Conservation (phyloP, 1,140 invertebrate genomes). For the Pseudomyrmex pallidus region DNA sequence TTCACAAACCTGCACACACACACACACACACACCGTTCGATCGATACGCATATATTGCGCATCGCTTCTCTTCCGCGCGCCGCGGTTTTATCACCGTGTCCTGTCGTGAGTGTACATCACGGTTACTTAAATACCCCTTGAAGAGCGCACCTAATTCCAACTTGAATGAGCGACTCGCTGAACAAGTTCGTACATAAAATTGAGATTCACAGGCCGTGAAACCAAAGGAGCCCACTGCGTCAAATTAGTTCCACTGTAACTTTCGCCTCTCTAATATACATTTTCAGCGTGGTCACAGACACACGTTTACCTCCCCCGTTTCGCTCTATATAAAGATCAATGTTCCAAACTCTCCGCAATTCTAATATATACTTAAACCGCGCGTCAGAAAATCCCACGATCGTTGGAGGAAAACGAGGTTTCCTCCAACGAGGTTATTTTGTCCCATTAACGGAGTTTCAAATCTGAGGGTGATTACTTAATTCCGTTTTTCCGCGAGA, state of each 20-base stretch:
- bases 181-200: conserved; percentile 66
- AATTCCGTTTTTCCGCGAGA: conserved; percentile 5
- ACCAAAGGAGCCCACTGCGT: conserved; percentile 58
- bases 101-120: conserved; percentile 28
- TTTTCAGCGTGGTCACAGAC: conserved; percentile 29
- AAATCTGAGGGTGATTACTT: conserved; percentile 1
- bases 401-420: not conserved
- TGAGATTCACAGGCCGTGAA: conserved; percentile 62
- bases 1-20: too few relatives aligned
- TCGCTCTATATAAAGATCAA: conserved; percentile 13
- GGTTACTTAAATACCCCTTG: conserved; percentile 46
- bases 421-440: not conserved
- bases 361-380: conserved; percentile 3
- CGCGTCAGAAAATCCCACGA: not conserved
- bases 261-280: conserved; percentile 41
- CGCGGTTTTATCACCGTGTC: not conserved
- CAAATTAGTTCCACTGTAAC: conserved; percentile 53
- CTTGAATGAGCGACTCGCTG: conserved; percentile 51
- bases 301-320: not conserved
- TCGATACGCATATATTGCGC: not conserved
- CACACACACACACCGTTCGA: too few relatives aligned
- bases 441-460: conserved; percentile 18
- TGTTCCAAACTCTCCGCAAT: conserved; percentile 29
- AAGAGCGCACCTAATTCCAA: conserved; percentile 49
- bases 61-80: not conserved